A percentile compares a stretch with the other conserved stretches of the same genome.
Conservation (phyloP, 2,113 vertebrate species). For the Aspiorhynchus laticeps region DNA sequence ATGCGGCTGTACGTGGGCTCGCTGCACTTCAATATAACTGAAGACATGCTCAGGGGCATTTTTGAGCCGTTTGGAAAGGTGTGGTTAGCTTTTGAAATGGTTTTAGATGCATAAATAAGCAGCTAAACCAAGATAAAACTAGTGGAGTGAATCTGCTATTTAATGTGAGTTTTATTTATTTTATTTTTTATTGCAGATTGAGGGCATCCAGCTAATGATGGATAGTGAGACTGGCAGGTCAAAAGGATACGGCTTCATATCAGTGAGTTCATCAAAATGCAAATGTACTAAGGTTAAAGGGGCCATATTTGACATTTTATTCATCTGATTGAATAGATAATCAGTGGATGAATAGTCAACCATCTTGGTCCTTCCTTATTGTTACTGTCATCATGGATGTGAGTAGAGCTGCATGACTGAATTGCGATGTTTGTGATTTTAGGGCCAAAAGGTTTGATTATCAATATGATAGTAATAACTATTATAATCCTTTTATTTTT, state of each 20-base stretch:
- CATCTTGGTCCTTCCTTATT: neutral
- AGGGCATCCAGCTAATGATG: slow-evolving; percentile 99
- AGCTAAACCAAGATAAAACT: neutral
- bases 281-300: neutral
- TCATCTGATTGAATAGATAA: neutral
- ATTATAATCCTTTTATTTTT: too few relatives aligned
- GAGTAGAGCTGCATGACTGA: neutral
- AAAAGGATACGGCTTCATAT: slow-evolving; percentile 99
- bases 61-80: slow-evolving; percentile 98
- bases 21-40: slow-evolving; percentile 97
- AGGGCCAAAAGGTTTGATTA: neutral
- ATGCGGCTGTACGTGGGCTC: slow-evolving; percentile 98
- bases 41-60: slow-evolving; percentile 98
- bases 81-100: slow-evolving; percentile 10
- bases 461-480: neutral
- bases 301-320: neutral
- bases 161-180: neutral
- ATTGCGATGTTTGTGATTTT: too few relatives aligned
- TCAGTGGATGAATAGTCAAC: neutral
- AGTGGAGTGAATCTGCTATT: neutral
- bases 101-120: slow-evolving; percentile 13
- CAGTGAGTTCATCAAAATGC: slow-evolving; percentile 75
- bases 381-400: neutral
- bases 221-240: slow-evolving; percentile 97
- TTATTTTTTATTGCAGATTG: slow-evolving; percentile 82